phyloP scores from a whole-genome alignment of 2,113 vertebrate genomes.

The Caranx melampygus region DNA sequence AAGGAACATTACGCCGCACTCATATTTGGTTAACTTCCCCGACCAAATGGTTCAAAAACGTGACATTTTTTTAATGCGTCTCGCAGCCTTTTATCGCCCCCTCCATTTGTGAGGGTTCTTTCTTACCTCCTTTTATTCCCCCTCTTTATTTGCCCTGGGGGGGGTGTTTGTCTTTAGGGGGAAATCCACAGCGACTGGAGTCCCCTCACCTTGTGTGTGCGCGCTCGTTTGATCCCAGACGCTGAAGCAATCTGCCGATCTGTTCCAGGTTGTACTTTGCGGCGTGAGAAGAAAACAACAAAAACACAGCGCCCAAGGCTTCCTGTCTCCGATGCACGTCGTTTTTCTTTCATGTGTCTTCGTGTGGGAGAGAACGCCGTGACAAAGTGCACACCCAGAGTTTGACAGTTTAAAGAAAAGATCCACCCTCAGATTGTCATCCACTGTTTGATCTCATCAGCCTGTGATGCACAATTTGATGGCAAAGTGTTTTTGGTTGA shows the following conservation, averaged over 20 bases:
- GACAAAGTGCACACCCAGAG: conserved; percentile 72
- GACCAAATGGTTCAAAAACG: conserved; percentile 76
- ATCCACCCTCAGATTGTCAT: conserved; percentile 75
- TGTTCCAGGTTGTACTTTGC: conserved; percentile 70
- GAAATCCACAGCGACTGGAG: conserved; percentile 46
- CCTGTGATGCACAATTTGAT: conserved; percentile 58
- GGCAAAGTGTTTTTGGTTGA: conserved; percentile 46
- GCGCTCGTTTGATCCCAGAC: conserved; percentile 57
- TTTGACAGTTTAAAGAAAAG: conserved; percentile 75
- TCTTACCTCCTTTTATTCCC: not conserved
- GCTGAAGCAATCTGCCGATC: conserved; percentile 23
- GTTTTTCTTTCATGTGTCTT: conserved; percentile 50
- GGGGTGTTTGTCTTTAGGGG: conserved; percentile 69
- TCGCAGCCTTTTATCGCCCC: conserved; percentile 51
- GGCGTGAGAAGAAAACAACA: conserved; percentile 41
- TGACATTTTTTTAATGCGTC: conserved; percentile 74
- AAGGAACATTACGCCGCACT: conserved; percentile 85
- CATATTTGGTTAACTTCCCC: conserved; percentile 82
- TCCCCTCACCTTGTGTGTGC: conserved; percentile 70
- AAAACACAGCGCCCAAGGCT: conserved; percentile 42
- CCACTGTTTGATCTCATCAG: conserved; percentile 64
- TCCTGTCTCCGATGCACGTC: conserved; percentile 49
- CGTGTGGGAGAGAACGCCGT: conserved; percentile 59
- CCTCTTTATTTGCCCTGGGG: conserved; percentile 15
- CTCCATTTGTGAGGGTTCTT: conserved; percentile 45